Evolutionary conservation across 1,140 invertebrate genomes (phyloP), one percentile per base, ranked within the genome.

Genomic region (Harpegnathos saltator): DNA sequence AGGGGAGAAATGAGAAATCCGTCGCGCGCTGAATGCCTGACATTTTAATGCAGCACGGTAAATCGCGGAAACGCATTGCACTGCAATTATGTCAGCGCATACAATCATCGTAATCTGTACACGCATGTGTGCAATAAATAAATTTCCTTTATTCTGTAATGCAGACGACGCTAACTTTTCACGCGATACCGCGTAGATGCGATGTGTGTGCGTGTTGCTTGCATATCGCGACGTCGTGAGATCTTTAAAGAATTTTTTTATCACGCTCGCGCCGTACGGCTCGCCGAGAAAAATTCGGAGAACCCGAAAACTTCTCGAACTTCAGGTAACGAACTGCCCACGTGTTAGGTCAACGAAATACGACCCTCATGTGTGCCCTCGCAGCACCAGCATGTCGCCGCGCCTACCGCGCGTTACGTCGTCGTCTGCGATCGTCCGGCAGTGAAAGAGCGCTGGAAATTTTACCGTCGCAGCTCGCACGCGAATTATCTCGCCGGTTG

Each of bases 301-400:
- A 1, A 19, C 12, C 44, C 9, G 61, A 48, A 15, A 14, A 17
- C 11, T 29, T 54, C 22, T 80, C 9, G 33, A 80, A 71, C 33
- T 26, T 78, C 44, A 26, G 12, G n/a, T 63, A 75, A 52, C 19
- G 14, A 54, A 44, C 15, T 44, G 26, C 73, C 73, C 61, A 77
- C 73, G 29, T 44, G n/a, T 11, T 24, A 26, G 48, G 61, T 77
- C 62, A 71, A 17, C 52, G 65, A 69, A 69, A 78, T 69, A 56
- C 4, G 22, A 59, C n/a, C 33, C 38, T 69, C 22, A 22, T 29
- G 3, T 12, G 17, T 17, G 22, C 22, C n/a, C 3, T 15, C 33
- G 26, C 54, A 17, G 17, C 15, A 58, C 26, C 29, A n/a, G n/a
- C n/a, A 68, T 22, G 14, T 44, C 15, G n/a, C 38, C 7, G 58